Evolutionary conservation across 2,113 vertebrate species (phyloP), one percentile per base, ranked within the genome.

Genomic region (Apteryx mantelli): DNA sequence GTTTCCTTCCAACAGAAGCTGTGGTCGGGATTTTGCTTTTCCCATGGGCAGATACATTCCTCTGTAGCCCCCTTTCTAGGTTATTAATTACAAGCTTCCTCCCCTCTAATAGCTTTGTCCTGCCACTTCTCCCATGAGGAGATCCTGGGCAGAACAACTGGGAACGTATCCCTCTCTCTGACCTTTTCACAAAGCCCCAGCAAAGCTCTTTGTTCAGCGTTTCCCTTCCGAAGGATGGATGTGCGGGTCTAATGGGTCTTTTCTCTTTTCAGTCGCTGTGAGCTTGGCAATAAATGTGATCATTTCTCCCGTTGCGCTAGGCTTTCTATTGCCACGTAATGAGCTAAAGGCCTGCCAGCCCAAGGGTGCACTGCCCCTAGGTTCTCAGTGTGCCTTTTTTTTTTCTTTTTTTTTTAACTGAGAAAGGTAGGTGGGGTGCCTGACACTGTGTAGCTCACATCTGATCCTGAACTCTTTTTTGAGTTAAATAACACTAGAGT

Each of bases 301-400:
- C 30, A 24, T 32, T 77, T 32, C 36, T 12, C 46, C 56, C 11
- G 32, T 30, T 17, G 24, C 55, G 18, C 56, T 60, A 10, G 30
- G 56, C 55, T 58, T 58, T 32, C 26, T 24, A 9, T 4, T 3
- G 0, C 52, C 0, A 0, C 3, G 1, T 28, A 28, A 55, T 4
- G 22, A 80, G 24, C 24, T 32, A 20, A 55, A 0, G 3, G 24
- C 55, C 44, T 22, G 5, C 25, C 38, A 61, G 26, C 26, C 40
- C 46, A 0, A 0, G 61, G 3, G 38, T 1, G 0, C 1, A 0
- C 20, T 13, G 38, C 50, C 48, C 82, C 19, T 34, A 11, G 0
- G 0, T 48, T 46, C 50, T 32, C 58, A 12, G 14, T 0, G 2
- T 32, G 55, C 11, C 20, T 68, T 30, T 18, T 48, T 42, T 50